Evolutionary conservation across 2,888 invertebrate species (phyloP), one percentile per base, ranked within the genome.

Genomic region (Cephus pygmeus): DNA sequence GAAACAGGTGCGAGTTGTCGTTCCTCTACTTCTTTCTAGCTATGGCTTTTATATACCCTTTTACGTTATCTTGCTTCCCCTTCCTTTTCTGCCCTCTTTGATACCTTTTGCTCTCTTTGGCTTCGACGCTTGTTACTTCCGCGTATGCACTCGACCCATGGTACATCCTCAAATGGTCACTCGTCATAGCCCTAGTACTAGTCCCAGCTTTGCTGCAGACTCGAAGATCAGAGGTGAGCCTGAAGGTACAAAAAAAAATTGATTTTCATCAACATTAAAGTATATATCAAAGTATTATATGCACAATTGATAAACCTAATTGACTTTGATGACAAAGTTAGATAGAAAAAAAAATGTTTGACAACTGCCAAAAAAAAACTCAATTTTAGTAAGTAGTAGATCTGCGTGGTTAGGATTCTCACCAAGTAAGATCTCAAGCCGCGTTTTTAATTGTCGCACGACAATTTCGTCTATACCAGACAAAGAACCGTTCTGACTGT

Each of bases 1-100:
- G 80, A 81, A 81, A 81, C 83, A 83, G 83, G 83, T 83, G 83
- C 82, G 81, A 81, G 82, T 81, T 80, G 71, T 33, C 71, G 12
- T 74, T 80, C 73, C 73, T 69, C 69, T 81, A 33, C 35, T 73
- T 73, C 69, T 79, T 69, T 75, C 74, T 69, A 73, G 73, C 79
- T 78, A 31, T 76, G 34, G 69, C 33, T 34, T 71, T 34, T 56
- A 73, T 68, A 74, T 69, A 73, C 73, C 75, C 76, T 77, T 56
- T 73, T 71, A 12, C 71, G 71, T 34, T 69, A 33, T 71, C 74
- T 74, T 35, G 12, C 35, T 35, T 71, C 9, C 15, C 9, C 33
- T 71, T 71, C 33, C 12, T 36, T 73, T 31, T 36, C 76, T 56
- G 30, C 76, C 69, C 6, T 23, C 9, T 9, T 9, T 1, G 23